These are phyloP conservation scores for Ctena decussata DNA, from an alignment of 2,888 invertebrate species.

Conservation along the genomic window DNA sequence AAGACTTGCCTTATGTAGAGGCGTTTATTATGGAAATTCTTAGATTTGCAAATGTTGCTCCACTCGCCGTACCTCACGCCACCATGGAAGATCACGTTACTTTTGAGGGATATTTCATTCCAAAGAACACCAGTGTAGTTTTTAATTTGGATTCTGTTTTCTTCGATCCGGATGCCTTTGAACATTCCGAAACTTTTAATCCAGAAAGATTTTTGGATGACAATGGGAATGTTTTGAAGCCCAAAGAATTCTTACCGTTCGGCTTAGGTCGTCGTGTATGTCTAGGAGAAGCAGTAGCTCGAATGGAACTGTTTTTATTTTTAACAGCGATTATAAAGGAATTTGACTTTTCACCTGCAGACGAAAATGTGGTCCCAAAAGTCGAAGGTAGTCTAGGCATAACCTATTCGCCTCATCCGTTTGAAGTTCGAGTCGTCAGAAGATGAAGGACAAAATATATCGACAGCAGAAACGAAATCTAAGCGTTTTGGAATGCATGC, in stretches of 20 bases:
- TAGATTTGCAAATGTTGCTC: slow-evolving; percentile 83
- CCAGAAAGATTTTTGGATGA: slow-evolving; percentile 83
- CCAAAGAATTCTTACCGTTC: slow-evolving; percentile 69
- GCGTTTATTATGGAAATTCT: slow-evolving; percentile 79
- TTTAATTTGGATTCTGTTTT: slow-evolving; percentile 57
- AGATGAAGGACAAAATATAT: too few relatives aligned
- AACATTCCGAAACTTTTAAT: slow-evolving; percentile 77
- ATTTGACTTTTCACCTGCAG: slow-evolving; percentile 21
- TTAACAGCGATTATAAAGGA: slow-evolving; percentile 43
- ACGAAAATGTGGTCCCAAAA: background rate
- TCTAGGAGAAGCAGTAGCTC: slow-evolving; percentile 54
- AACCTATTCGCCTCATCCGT: background rate
- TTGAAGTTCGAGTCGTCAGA: background rate
- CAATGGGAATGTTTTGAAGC: slow-evolving; percentile 51
- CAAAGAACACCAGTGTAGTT: slow-evolving; percentile 70
- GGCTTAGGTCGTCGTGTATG: slow-evolving; percentile 73
- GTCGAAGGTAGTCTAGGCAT: background rate
- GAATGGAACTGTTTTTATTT: slow-evolving; percentile 66
- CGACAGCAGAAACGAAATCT: too few relatives aligned
- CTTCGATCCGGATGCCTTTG: slow-evolving; percentile 65
- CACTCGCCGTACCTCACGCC: slow-evolving; percentile 80
- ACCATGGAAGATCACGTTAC: slow-evolving; percentile 21
- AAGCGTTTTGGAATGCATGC: too few relatives aligned
- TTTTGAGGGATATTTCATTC: slow-evolving; percentile 79
- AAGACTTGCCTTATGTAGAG: slow-evolving; percentile 42